These are phyloP conservation scores for Chaunax sp. DNA, from an alignment of 2,797 vertebrate genomes.

Conservation along the genomic window DNA sequence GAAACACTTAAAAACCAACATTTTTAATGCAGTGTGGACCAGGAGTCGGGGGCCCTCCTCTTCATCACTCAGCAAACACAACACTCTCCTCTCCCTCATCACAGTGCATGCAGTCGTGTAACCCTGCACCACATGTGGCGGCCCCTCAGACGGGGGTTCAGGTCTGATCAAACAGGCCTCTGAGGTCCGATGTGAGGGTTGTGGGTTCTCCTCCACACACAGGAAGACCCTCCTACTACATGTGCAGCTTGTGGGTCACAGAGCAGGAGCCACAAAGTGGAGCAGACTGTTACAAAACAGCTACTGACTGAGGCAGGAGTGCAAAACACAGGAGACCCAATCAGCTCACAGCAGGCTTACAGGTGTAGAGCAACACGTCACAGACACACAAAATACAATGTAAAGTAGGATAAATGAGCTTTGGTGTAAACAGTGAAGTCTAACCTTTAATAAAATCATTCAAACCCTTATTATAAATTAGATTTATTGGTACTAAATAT, in stretches of 20 bases:
- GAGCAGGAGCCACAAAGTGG: slow-evolving; percentile 3
- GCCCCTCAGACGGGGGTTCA: neutral
- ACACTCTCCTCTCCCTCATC: too few species aligned
- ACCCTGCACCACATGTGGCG: slow-evolving; percentile 34
- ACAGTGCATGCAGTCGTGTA: slow-evolving; percentile 10
- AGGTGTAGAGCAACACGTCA: too few species aligned
- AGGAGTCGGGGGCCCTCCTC: slow-evolving; percentile 19
- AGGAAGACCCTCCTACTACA: slow-evolving; percentile 8
- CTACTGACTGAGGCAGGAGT: slow-evolving; percentile 4
- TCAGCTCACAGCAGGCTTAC: neutral
- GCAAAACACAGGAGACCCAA: slow-evolving; percentile 15
- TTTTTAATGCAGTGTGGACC: neutral
- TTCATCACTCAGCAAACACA: too few species aligned
- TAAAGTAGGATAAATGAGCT: too few species aligned
- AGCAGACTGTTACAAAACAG: slow-evolving; percentile 24
- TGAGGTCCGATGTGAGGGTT: slow-evolving; percentile 12
- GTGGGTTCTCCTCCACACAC: neutral
- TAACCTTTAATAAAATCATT: too few species aligned
- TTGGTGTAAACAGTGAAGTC: too few species aligned
- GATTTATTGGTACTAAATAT: too few species aligned
- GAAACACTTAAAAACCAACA: neutral
- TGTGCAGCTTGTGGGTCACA: slow-evolving; percentile 14
- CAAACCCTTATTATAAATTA: too few species aligned
- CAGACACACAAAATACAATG: too few species aligned
- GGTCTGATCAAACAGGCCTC: neutral